Conservation (phyloP, 2,888 invertebrate genomes). For the Orthosia gracilis region DNA sequence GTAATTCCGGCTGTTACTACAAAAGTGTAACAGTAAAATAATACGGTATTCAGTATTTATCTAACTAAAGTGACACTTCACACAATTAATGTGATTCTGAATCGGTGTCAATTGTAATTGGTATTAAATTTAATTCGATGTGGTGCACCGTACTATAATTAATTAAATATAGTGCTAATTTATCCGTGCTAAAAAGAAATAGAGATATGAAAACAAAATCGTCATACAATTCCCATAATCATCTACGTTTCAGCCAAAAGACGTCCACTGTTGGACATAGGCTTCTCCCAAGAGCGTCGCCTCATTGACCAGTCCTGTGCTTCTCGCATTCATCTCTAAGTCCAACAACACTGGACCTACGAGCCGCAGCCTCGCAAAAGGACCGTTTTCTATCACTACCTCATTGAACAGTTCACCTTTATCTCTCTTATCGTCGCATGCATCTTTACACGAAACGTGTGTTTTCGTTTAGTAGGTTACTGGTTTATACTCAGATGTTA, state of each 20-base stretch:
- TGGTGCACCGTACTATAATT: slow-evolving; percentile 34
- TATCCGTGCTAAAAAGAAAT: slow-evolving; percentile 8
- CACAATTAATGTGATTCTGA: slow-evolving; percentile 57
- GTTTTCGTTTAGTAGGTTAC: background rate
- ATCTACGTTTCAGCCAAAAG: too few species aligned
- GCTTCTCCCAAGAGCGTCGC: too few species aligned
- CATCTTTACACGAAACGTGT: slow-evolving; percentile 2
- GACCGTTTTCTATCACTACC: background rate
- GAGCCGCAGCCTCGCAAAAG: background rate
- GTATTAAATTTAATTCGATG: slow-evolving; percentile 43
- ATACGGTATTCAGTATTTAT: slow-evolving; percentile 70
- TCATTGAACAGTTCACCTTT: background rate
- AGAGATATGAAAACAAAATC: too few species aligned
- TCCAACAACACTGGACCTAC: background rate
- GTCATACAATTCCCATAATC: too few species aligned
- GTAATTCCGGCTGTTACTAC: slow-evolving; percentile 40
- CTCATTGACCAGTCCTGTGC: too few species aligned
- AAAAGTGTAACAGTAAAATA: slow-evolving; percentile 63
- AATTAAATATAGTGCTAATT: slow-evolving; percentile 13
- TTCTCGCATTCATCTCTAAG: too few species aligned
- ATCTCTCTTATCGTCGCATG: background rate
- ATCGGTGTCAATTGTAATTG: slow-evolving; percentile 54
- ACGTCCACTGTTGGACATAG: too few species aligned
- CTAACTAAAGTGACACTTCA: slow-evolving; percentile 67
- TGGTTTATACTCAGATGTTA: background rate